Evolutionary conservation across 2,797 vertebrate genomes (phyloP), one percentile per base, ranked within the genome.

Genomic region (Momotus momota): DNA sequence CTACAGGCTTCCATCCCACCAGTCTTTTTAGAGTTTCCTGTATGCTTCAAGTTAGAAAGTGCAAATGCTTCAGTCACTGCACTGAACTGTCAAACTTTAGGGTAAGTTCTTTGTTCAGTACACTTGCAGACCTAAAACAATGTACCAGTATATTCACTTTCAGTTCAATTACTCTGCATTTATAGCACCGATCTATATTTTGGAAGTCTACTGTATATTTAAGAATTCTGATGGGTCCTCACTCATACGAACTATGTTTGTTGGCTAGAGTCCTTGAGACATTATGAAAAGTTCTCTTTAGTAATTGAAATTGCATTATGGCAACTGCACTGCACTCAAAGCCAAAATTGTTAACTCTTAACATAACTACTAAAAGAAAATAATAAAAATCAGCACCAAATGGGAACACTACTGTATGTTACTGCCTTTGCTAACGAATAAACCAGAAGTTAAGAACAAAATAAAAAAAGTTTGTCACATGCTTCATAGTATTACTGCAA

Each of bases 381-480:
- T 49, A 22, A 49, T 49, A 52, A 73, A 38, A 5, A 86, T 51
- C 61, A 74, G 48, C 49, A 58, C 49, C 85, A 90, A 38, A 75
- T 84, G 65, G 29, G n/a, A 20, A 91, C 9, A 7, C 54, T 75
- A 12, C 25, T 83, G 29, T 85, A 25, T 65, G 26, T 65, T 86
- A 86, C 54, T 61, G 27, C 33, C 29, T 33, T 94, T 73, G 40
- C 40, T 88, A 86, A 92, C 31, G 35, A 79, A 79, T 41, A 84
- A 90, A 75, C 11, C 66, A 92, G 54, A 81, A 64, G 29, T 55
- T 86, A 74, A 74, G 38, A 94, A 71, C 25, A 77, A 88, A 92
- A 41, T 51, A 11, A 46, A 35, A 72, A n/a, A 79, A 26, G 6
- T 27, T 40, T 80, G 31, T 60, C 25, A 41, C 8, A 5, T 79